Evolutionary conservation across 2,888 invertebrate species (phyloP), one percentile per base, ranked within the genome.

Genomic region (Philonicus albiceps): DNA sequence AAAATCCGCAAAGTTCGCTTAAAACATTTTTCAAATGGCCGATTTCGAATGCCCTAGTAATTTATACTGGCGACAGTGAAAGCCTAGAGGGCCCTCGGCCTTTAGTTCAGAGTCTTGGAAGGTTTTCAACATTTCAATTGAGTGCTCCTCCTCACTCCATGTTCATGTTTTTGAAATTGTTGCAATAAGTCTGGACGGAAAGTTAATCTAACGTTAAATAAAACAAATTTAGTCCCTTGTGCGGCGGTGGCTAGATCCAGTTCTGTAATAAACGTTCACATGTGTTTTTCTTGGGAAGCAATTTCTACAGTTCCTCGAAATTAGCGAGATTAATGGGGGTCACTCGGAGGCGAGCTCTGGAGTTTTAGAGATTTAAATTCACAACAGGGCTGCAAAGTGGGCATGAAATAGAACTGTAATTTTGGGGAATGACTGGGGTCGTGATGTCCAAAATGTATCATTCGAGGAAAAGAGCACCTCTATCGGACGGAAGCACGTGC

Each of bases 121-220:
- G 64, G 27, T 64, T 64, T 64, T 64, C 64, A 64, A 64, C 64
- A 27, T 27, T 64, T 64, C 64, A 1, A 64, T 27, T 64, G 8
- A 27, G 40, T 3, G 16, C 22, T 0, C 55, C 53, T 19, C 55
- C 22, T 37, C 11, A 37, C 3, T 43, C 40, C 16, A 43, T 1
- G 40, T 43, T 3, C 13, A 40, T 76, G 40, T 76, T 76, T 76
- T 76, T 40, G 40, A 76, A 76, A 76, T 76, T 76, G 76, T 76
- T 37, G 34, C 76, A 76, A 76, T 76, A 76, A 76, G 76, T 76
- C 40, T 76, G 22, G 34, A 31, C 75, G 84, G 78, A 75, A 86
- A 86, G 86, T 84, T 86, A 86, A 86, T 86, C 86, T 86, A 85
- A 86, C 86, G 72, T 86, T 86, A 86, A 86, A 86, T 86, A 86